Base-by-base conservation (phyloP, 2,113 vertebrate species). In the Epinephelus fuscoguttatus region DNA sequence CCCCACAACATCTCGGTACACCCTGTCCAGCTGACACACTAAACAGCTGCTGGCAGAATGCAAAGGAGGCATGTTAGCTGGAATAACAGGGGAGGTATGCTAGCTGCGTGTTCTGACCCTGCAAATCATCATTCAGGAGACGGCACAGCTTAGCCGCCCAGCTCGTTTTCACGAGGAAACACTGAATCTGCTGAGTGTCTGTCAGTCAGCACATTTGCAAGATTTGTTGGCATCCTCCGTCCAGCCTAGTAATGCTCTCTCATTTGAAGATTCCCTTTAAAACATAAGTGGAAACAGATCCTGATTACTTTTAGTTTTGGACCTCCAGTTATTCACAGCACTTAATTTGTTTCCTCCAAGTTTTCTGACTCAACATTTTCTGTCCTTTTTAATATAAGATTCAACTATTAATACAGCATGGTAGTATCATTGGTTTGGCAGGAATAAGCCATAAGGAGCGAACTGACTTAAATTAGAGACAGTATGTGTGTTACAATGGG, bases 181-280 rank as follows among this genome's bases (percentile, higher is more conserved):
- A 81, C 42, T 52, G 57, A 61, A 75, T 82, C 18, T 57, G 55
- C 75, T 49, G 71, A 64, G 64, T 63, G 64, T 84, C 77, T 64
- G 69, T 76, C 81, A 72, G 78, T 84, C 79, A 78, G 72, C 77
- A 79, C 77, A 84, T 81, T 90, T 69, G 9, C 42, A 56, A 37
- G 45, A 67, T 77, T 74, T 82, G 17, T 56, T 75, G 81, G 55
- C 67, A 25, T 79, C 56, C 15, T 72, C 37, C 2, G 4, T 57
- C 66, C 33, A 50, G 45, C 40, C 52, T 45, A 45, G 56, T 78
- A 69, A 55, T 42, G 11, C 56, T 70, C 49, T 57, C 61, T 77
- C 52, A n/a, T 68, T 67, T 76, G 40, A 61, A 12, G 21, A 61
- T 81, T 25, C 56, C 33, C 13, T 70, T 64, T 77, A 30, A 73